Base-by-base conservation (phyloP, 2,888 invertebrate species). In the Plagodis pulveraria region DNA sequence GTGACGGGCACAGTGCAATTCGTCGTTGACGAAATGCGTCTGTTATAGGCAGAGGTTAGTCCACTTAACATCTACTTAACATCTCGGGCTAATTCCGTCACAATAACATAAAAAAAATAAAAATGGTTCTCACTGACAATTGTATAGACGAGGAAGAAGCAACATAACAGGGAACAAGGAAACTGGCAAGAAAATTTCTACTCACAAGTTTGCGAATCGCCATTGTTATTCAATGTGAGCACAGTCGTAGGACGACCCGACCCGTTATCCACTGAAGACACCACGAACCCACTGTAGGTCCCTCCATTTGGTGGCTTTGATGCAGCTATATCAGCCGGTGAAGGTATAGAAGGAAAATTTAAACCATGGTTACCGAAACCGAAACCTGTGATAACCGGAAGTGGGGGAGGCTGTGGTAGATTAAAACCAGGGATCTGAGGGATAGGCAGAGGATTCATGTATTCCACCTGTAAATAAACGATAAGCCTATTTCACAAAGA, bases 401-500 rank as follows among this genome's bases (percentile, higher is more conserved):
- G 10, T 6, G 22, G 51, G 33, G 51, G 57, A 34, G 52, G 47
- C 22, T 43, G 44, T 0, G 58, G 57, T 7, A 66, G 8, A 6
- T 48, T 36, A 6, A 41, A 53, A 6, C 45, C 32, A 5, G 51
- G 65, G 0, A 51, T 56, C 33, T 46, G 50, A 11, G 52, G 54
- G 2, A 63, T 0, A 0, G 38, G 56, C 5, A 59, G 8, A 51
- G 41, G 41, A n/a, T 55, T 50, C 12, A 46, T 5, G 50, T 33
- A 56, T 2, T 22, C 6, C 0, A 67, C 51, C 55, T 66, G 66
- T 41, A 72, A 62, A 35, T 43, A 56, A 47, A 43, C 56, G 56
- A 71, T 74, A 73, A 50, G 71, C 73, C 67, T 57, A 71, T 34
- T 64, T 61, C 35, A 72, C 74, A 79, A 79, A 80, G 80, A 80